These are phyloP conservation scores for Melieria picta DNA, from an alignment of 2,888 invertebrate genomes.

Conservation along the genomic window DNA sequence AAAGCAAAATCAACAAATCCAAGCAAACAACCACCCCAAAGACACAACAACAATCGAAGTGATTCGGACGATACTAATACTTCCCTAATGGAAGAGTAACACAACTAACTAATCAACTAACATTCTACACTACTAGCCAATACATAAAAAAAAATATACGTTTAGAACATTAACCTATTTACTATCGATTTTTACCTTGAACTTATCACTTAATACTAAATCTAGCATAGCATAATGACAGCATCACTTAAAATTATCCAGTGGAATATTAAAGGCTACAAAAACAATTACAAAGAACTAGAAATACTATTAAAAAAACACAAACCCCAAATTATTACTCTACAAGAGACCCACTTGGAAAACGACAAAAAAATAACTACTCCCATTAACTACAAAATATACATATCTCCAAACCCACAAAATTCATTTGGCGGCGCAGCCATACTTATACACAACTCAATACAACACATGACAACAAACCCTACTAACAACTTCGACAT, in stretches of 20 bases:
- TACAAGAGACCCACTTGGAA: conserved; percentile 18
- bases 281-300: conserved; percentile 9
- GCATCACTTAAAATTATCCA: conserved; percentile 3
- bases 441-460: conserved; percentile 34
- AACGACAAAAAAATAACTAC: conserved; percentile 16
- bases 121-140: too few relatives aligned
- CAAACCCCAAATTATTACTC: conserved; percentile 9
- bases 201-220: too few relatives aligned
- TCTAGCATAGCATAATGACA: not conserved
- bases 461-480: conserved; percentile 28
- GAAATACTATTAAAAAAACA: not conserved
- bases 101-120: too few relatives aligned
- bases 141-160: too few relatives aligned
- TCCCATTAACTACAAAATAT: conserved; percentile 31
- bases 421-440: conserved; percentile 28
- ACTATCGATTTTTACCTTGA: too few relatives aligned
- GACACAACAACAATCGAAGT: too few relatives aligned
- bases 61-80: too few relatives aligned
- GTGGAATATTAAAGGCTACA: conserved; percentile 21
- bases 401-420: conserved; percentile 27
- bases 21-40: too few relatives aligned
- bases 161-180: too few relatives aligned
- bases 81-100: too few relatives aligned
- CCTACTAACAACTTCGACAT: conserved; percentile 31
- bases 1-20: conserved; percentile 2